Evolutionary conservation across 2,113 vertebrate species (phyloP).

Genomic region (Elaphurus davidianus): DNA sequence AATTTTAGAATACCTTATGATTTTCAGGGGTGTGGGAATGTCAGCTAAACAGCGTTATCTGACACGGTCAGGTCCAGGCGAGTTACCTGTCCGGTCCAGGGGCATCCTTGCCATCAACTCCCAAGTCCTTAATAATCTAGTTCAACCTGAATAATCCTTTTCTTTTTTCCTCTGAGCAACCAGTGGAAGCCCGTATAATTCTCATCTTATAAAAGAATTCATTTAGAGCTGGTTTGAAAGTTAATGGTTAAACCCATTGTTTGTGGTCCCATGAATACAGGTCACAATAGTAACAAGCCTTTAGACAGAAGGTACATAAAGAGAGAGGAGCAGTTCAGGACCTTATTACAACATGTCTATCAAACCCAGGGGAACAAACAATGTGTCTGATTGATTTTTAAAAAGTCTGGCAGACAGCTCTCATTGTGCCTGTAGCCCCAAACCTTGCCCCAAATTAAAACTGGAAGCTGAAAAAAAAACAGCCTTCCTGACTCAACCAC

Average conservation of each 20-base stretch:
- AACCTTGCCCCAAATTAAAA: not conserved
- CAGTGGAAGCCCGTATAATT: slow-evolving; percentile 63
- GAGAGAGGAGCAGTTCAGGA: slow-evolving; percentile 83
- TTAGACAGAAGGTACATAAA: slow-evolving; percentile 85
- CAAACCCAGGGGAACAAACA: slow-evolving; percentile 87
- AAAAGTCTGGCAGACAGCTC: slow-evolving; percentile 64
- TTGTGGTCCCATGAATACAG: slow-evolving; percentile 85
- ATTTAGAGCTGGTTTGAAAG: slow-evolving; percentile 80
- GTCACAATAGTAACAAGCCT: slow-evolving; percentile 84
- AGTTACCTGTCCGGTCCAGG: not conserved
- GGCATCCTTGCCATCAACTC: not conserved
- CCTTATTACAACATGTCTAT: slow-evolving; percentile 84
- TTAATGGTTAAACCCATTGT: slow-evolving; percentile 90
- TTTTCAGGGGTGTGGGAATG: not conserved
- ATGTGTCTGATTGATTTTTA: slow-evolving; percentile 82
- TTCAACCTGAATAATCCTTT: slow-evolving; percentile 17
- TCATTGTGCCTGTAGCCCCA: slow-evolving; percentile 49
- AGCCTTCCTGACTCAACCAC: not conserved
- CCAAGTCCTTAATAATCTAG: not conserved
- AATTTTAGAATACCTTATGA: not conserved
- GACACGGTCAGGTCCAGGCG: not conserved
- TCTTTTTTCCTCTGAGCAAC: not conserved
- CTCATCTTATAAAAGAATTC: slow-evolving; percentile 76
- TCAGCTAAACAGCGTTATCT: not conserved
- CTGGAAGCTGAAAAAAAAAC: not conserved